phyloP scores from a whole-genome alignment of 1,140 invertebrate species.

The Drosophila tropicalis region DNA sequence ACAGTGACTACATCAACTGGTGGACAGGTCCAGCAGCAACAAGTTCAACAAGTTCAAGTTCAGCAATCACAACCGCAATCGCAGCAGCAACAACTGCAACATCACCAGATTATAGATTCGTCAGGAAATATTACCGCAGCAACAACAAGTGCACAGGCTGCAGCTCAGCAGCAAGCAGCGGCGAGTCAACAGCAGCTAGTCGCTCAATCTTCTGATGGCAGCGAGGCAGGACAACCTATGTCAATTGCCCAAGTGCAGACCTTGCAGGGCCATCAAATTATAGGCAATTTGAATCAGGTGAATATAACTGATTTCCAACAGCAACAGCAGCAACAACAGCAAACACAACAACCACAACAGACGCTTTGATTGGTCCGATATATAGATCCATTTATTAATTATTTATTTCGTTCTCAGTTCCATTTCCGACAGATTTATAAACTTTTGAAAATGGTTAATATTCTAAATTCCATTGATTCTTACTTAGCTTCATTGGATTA shows the following conservation, averaged over 20 bases:
- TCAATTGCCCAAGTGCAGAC: conserved; percentile 83
- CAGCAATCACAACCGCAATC: conserved; percentile 57
- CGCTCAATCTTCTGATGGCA: conserved; percentile 76
- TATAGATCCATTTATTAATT: conserved; percentile 33
- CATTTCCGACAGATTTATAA: neutral
- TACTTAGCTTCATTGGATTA: neutral
- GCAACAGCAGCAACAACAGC: conserved; percentile 59
- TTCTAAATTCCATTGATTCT: no score
- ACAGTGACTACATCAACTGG: conserved; percentile 60
- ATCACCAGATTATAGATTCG: conserved; percentile 76
- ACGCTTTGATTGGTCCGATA: conserved; percentile 62
- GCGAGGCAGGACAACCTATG: conserved; percentile 73
- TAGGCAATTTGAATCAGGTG: conserved; percentile 83
- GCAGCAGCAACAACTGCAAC: conserved; percentile 71
- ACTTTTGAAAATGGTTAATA: neutral
- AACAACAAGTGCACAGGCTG: conserved; percentile 71
- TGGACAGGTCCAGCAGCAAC: conserved; percentile 54
- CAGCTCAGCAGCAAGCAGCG: conserved; percentile 67
- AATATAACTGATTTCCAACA: conserved; percentile 83
- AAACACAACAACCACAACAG: conserved; percentile 69
- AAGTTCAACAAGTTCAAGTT: conserved; percentile 40
- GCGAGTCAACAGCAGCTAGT: conserved; percentile 73
- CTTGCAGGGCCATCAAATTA: conserved; percentile 81
- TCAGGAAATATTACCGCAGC: conserved; percentile 71
- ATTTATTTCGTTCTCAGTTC: conserved; percentile 11